These are phyloP conservation scores for Pantherophis vulpinus DNA, from an alignment of 2,797 vertebrate genomes.

Conservation along the genomic window DNA sequence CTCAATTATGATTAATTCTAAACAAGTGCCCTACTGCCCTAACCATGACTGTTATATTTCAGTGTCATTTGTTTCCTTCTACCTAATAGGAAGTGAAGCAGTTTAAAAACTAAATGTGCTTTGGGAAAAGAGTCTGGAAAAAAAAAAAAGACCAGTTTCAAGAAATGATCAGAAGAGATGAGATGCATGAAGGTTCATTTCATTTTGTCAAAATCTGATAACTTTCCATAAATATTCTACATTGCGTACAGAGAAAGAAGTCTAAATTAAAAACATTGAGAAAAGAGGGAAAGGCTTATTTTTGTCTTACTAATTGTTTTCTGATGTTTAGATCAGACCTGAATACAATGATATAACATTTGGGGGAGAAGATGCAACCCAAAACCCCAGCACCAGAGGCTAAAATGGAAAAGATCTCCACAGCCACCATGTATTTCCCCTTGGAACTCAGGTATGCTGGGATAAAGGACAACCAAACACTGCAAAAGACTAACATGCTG, in stretches of 20 bases:
- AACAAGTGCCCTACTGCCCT: not conserved
- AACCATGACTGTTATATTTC: not conserved
- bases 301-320: not conserved
- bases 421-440: not conserved
- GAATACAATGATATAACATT: not conserved
- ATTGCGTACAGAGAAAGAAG: not conserved
- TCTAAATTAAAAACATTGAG: not conserved
- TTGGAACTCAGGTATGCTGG: too few species aligned
- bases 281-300: not conserved
- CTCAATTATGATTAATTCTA: not conserved
- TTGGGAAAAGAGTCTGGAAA: not conserved
- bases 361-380: not conserved
- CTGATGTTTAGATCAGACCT: not conserved
- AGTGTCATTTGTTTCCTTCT: not conserved
- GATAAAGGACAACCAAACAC: too few species aligned
- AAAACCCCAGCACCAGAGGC: not conserved
- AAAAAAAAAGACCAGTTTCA: not conserved
- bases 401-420: slow-evolving; percentile 8
- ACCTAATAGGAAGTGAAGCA: not conserved
- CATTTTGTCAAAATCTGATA: not conserved
- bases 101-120: not conserved
- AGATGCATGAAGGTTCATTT: not conserved
- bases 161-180: not conserved
- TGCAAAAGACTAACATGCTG: too few species aligned
- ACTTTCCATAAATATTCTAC: not conserved